Evolutionary conservation across 1,140 invertebrate species (phyloP).

Genomic region (Tyrophagus putrescentiae): DNA sequence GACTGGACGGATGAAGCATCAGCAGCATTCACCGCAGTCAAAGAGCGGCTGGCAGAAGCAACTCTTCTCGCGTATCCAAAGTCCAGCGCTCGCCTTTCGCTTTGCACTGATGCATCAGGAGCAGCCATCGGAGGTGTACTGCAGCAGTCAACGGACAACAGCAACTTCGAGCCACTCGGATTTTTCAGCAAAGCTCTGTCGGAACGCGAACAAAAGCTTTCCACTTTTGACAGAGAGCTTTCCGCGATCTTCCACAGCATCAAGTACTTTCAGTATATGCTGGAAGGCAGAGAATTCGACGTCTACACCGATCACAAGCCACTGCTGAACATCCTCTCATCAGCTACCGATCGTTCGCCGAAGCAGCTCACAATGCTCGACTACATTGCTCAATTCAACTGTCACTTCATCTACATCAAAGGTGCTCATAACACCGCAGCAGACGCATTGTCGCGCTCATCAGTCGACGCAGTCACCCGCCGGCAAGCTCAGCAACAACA

Average conservation of each 20-base stretch:
- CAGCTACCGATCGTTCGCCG: constrained; percentile 19
- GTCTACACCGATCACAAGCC: constrained; percentile 2
- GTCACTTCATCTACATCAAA: constrained; percentile 31
- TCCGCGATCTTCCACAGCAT: constrained; percentile 28
- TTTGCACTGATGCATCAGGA: constrained; percentile 24
- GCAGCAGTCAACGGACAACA: constrained; percentile 14
- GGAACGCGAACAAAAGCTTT: constrained; percentile 21
- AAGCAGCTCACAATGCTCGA: constrained; percentile 30
- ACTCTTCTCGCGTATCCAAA: constrained; percentile 21
- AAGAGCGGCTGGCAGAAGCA: not conserved
- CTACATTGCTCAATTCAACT: constrained; percentile 34
- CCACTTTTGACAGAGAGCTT: constrained; percentile 27
- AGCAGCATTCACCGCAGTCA: not conserved
- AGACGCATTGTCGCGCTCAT: constrained; percentile 12
- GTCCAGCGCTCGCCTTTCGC: constrained; percentile 4
- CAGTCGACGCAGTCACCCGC: not conserved
- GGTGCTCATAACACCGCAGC: constrained; percentile 30
- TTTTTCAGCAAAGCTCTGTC: constrained; percentile 23
- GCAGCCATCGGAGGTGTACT: constrained; percentile 23
- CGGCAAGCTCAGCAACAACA: not conserved
- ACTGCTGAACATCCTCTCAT: not conserved
- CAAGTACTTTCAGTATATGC: constrained; percentile 28
- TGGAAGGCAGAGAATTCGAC: constrained; percentile 30
- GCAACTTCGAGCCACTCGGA: constrained; percentile 20
- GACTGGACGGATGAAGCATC: not conserved